Evolutionary conservation across 2,888 invertebrate species (phyloP).

Genomic region (Polymixis lichenea): DNA sequence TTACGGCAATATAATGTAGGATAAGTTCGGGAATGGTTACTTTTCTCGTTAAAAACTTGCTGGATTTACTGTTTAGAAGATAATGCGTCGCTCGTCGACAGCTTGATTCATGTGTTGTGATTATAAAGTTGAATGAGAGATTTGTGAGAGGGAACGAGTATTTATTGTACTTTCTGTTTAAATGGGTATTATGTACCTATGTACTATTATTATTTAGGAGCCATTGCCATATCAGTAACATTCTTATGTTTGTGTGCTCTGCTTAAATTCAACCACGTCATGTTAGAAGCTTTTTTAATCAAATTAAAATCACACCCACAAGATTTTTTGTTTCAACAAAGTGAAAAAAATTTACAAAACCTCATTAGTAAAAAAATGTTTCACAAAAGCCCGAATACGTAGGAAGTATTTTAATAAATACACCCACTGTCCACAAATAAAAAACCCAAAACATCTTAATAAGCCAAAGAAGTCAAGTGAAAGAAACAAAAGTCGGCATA

Average conservation of each 20-base stretch:
- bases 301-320: neutral
- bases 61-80: slow-evolving; percentile 67
- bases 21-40: slow-evolving; percentile 62
- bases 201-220: neutral
- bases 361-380: slow-evolving; percentile 14
- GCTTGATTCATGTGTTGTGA: slow-evolving; percentile 53
- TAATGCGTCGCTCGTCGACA: slow-evolving; percentile 58
- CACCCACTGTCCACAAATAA: slow-evolving; percentile 29
- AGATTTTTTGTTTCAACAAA: neutral
- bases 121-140: slow-evolving; percentile 44
- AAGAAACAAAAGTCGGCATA: slow-evolving; percentile 19
- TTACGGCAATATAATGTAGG: slow-evolving; percentile 51
- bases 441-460: slow-evolving; percentile 23
- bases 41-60: slow-evolving; percentile 70
- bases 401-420: slow-evolving; percentile 40
- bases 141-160: slow-evolving; percentile 14
- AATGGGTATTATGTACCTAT: neutral
- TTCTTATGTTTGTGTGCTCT: no score
- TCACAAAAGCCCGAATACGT: slow-evolving; percentile 4
- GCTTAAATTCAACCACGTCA: neutral
- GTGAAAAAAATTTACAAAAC: neutral
- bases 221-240: no score
- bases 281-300: neutral
- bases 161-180: slow-evolving; percentile 32
- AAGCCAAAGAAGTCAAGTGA: slow-evolving; percentile 30